Evolutionary conservation across 2,797 vertebrate species (phyloP).

Genomic region (Typhlichthys subterraneus): DNA sequence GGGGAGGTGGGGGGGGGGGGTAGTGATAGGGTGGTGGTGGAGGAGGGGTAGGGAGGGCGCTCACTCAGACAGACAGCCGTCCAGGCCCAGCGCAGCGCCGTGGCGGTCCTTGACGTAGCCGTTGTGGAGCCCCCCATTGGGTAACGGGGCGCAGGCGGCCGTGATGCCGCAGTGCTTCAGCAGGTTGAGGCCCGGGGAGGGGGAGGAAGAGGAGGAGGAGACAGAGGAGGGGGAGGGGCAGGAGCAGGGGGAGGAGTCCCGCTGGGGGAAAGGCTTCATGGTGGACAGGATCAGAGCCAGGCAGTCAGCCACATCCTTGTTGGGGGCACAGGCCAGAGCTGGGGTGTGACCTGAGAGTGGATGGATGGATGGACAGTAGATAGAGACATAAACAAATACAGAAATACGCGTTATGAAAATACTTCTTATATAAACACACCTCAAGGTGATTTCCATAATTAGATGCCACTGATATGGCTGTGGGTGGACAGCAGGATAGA

Average conservation of each 20-base stretch:
- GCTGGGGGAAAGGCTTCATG: constrained; percentile 98
- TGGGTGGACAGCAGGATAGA: no score
- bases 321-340: constrained; percentile 95
- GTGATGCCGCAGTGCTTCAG: constrained; percentile 96
- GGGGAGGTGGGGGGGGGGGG: constrained; percentile 1
- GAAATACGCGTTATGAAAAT: neutral
- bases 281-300: constrained; percentile 99
- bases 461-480: no score
- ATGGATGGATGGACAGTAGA: neutral
- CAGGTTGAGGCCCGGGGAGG: constrained; percentile 92
- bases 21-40: neutral
- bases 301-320: constrained; percentile 98
- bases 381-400: constrained; percentile 13
- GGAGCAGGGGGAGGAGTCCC: constrained; percentile 84
- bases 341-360: constrained; percentile 88
- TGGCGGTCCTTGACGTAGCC: constrained; percentile 91
- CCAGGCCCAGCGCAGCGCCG: constrained; percentile 84
- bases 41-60: constrained; percentile 36
- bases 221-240: constrained; percentile 77
- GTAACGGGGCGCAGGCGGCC: constrained; percentile 87
- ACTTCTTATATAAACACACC: no score
- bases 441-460: no score
- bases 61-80: constrained; percentile 97
- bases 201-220: constrained; percentile 71
- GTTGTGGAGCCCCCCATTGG: constrained; percentile 89